Base-by-base conservation (phyloP, 2,113 vertebrate genomes). In the Chaetodon auriga region DNA sequence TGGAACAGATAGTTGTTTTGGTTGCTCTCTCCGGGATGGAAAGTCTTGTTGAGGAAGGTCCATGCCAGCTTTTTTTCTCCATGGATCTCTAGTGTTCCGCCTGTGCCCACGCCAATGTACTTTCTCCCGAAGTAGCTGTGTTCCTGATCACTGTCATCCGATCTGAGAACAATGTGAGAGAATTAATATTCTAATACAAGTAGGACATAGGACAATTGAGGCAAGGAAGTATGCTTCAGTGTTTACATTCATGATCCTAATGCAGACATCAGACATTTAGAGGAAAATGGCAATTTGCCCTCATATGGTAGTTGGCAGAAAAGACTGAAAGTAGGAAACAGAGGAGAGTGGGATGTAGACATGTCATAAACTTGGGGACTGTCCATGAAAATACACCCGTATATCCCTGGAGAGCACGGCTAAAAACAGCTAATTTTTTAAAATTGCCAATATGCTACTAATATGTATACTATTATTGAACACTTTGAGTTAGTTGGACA, bases 41-140 rank as follows among this genome's bases (percentile, higher is more conserved):
- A 94, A 0, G 98, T 99, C 90, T 96, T 96, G 95, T 96, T 98
- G 45, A 99, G 94, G 81, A 99, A 98, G 0, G 98, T 99, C 98
- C 98, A 99, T 0, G 98, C 96, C 49, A 98, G 93, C 78, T 99
- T 99, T 38, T 93, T 96, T 75, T 93, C 82, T 0, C 97, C 98
- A 0, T 99, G 98, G 86, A 99, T 92, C 88, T 99, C 98, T 0
- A 99, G 94, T 0, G 94, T 96, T 14, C 98, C 98, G 0, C 97
- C 97, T 0, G 85, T 88, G 61, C 96, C 96, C 0, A 99, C 96
- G 0, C 98, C 98, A 0, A 99, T 90, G 84, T 96, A 99, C 90
- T 99, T 99, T 57, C 91, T 94, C 12, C 98, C 98, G 84, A 98
- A 99, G 92, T 98, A 97, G 66, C 95, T 93, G 77, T 99, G 96